Conservation (phyloP, 2,888 invertebrate genomes). For the Actias luna region DNA sequence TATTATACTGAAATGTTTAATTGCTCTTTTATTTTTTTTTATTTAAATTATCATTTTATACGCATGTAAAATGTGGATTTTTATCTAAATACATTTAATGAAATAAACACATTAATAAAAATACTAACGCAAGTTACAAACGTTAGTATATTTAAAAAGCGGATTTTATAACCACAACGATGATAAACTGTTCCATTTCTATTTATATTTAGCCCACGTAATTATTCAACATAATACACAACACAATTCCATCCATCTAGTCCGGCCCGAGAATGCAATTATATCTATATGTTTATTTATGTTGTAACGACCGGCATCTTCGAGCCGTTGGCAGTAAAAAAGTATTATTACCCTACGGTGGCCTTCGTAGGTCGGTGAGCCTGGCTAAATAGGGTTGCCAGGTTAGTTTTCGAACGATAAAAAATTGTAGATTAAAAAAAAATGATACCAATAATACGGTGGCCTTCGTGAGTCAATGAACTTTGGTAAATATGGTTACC, state of each 20-base stretch:
- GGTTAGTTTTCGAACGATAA: neutral
- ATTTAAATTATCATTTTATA: no score
- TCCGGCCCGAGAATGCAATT: neutral
- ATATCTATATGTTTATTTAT: neutral
- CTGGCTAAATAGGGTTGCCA: constrained; percentile 12
- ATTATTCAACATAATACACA: neutral
- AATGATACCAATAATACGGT: no score
- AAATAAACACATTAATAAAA: no score
- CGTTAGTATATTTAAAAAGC: no score
- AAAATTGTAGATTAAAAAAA: neutral
- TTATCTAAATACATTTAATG: no score
- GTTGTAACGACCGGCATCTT: constrained; percentile 21
- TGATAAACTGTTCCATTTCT: neutral
- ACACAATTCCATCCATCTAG: neutral
- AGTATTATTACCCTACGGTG: constrained; percentile 25
- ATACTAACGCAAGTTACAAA: no score
- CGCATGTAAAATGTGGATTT: no score
- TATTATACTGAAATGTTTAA: no score
- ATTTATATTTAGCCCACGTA: neutral
- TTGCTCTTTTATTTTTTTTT: no score
- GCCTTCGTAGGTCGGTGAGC: constrained; percentile 39
- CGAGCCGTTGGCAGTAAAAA: constrained; percentile 21
- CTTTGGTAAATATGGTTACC: no score
- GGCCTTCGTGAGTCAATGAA: no score
- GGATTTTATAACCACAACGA: neutral